phyloP scores from a whole-genome alignment of 2,797 vertebrate species.

The Enteromius treurensis region DNA sequence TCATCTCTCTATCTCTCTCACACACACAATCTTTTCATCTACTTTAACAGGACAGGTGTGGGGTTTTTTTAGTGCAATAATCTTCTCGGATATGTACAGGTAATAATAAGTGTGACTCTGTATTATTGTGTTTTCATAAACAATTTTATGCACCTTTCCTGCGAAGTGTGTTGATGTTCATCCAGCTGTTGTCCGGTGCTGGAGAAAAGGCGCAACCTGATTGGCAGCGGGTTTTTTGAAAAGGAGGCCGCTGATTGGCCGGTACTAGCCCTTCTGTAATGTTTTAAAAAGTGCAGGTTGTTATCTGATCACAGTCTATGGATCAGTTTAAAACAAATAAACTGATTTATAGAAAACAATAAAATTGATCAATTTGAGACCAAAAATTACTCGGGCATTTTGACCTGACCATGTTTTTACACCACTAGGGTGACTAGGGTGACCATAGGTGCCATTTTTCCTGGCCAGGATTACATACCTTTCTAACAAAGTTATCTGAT shows the following conservation, averaged over 20 bases:
- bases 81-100: background rate
- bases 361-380: background rate
- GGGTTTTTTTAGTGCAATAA: background rate
- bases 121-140: background rate
- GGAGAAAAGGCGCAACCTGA: background rate
- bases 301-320: background rate
- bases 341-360: too few relatives aligned
- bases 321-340: background rate
- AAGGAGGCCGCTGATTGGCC: conserved; percentile 53
- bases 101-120: background rate
- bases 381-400: background rate
- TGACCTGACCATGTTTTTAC: background rate
- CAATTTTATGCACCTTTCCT: background rate
- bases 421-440: background rate
- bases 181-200: conserved; percentile 7
- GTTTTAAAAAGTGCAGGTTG: background rate
- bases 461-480: background rate
- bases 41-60: background rate
- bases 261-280: background rate
- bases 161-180: background rate
- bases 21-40: background rate
- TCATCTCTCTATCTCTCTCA: too few relatives aligned
- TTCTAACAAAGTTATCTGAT: background rate
- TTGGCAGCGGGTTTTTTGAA: conserved; percentile 41
- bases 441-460: too few relatives aligned